Percentiles rank a stretch among this genome's conserved stretches.
These are phyloP conservation scores for Diadromus collaris DNA, from an alignment of 2,888 invertebrate genomes.

Conservation along the genomic window DNA sequence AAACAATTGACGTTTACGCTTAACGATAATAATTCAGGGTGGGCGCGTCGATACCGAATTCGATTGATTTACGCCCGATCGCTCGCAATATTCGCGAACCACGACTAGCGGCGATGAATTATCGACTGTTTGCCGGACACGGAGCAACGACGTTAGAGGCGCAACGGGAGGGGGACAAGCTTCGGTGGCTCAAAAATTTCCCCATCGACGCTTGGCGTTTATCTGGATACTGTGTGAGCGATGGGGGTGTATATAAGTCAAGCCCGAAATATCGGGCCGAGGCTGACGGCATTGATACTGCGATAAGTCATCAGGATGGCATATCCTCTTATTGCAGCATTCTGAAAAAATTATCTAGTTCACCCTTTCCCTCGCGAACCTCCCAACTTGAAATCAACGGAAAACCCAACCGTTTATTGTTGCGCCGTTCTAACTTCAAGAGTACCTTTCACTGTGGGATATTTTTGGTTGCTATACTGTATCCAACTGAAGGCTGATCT, in stretches of 20 bases:
- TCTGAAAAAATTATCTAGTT: no score
- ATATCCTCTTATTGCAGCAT: no score
- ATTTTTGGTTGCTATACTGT: no score
- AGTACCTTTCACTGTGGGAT: no score
- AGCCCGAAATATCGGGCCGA: not conserved
- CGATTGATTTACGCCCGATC: slow-evolving; percentile 35
- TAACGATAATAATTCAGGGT: slow-evolving; percentile 31
- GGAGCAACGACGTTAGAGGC: not conserved
- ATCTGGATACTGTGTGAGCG: not conserved
- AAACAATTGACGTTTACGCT: slow-evolving; percentile 12
- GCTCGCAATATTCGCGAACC: slow-evolving; percentile 24
- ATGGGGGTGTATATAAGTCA: not conserved
- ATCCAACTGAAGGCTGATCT: no score
- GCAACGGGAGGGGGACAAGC: not conserved
- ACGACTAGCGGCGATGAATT: not conserved
- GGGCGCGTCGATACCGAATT: not conserved
- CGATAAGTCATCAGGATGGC: no score
- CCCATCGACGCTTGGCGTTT: not conserved
- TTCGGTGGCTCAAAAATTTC: not conserved
- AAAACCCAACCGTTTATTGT: no score
- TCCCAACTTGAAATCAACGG: no score
- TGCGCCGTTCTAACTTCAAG: no score
- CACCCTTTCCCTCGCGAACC: no score
- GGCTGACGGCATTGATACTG: not conserved
- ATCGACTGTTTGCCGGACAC: not conserved